phyloP scores from a whole-genome alignment of 2,113 vertebrate genomes.

The Anguilla japonica region DNA sequence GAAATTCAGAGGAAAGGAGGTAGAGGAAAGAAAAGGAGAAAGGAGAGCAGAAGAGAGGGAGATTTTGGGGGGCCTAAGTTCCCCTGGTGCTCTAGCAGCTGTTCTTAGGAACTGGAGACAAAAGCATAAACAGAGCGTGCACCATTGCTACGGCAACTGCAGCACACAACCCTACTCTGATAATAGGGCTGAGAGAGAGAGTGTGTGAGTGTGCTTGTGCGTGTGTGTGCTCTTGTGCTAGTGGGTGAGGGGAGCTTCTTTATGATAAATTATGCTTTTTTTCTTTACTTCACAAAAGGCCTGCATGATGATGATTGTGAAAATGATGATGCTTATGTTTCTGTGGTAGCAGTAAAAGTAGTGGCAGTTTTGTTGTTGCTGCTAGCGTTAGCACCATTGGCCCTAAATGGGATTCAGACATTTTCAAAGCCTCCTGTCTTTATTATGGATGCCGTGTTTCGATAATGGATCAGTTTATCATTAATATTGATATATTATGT shows the following conservation, averaged over 20 bases:
- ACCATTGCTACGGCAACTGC: background rate
- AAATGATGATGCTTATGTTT: too few species aligned
- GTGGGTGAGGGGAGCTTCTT: too few species aligned
- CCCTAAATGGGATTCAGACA: background rate
- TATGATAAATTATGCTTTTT: too few species aligned
- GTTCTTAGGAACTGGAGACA: background rate
- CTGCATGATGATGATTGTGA: too few species aligned
- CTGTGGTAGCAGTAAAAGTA: background rate
- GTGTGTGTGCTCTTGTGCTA: background rate
- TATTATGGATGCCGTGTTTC: background rate
- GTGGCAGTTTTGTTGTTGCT: background rate
- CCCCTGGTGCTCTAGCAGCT: background rate
- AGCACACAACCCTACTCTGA: background rate
- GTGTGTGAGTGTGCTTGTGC: background rate
- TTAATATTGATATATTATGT: background rate
- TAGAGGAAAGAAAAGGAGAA: background rate
- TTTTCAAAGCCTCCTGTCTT: background rate
- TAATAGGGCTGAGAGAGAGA: background rate
- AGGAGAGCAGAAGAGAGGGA: background rate
- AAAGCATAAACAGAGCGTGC: background rate
- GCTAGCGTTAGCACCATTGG: background rate
- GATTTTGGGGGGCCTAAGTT: background rate
- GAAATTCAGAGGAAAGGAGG: too few species aligned
- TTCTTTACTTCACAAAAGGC: too few species aligned
- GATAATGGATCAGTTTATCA: background rate